Evolutionary conservation across 2,113 vertebrate genomes (phyloP), one percentile per base, ranked within the genome.

Genomic region (Axis porcinus): DNA sequence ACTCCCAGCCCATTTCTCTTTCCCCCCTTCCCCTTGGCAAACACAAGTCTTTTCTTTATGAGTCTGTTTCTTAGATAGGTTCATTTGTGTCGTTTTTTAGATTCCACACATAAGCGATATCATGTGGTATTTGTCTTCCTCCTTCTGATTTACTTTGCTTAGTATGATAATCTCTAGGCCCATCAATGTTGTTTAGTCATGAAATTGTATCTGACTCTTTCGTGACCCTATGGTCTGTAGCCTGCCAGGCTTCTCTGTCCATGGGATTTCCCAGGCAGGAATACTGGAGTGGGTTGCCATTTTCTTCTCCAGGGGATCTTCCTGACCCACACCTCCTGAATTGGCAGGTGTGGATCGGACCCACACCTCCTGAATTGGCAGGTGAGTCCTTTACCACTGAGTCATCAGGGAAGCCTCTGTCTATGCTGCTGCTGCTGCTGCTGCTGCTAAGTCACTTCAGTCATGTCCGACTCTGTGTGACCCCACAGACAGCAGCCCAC

Each of bases 381-480:
- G n/a, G 67, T 2, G 2, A 70, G 67, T 70, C n/a, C n/a, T 70
- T 70, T 70, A 70, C 67, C n/a, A 70, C 9, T 70, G 67, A 70
- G 21, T 70, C 10, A 40, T 70, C n/a, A 70, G 10, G n/a, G 67
- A 70, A 36, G 67, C 67, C n/a, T 40, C n/a, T 23, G 9, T 36
- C 17, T 36, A 5, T 40, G 47, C 3, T n/a, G 30, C 6, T 16
- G 62, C 33, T n/a, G 30, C 6, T 16, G 62, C 33, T n/a, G 33
- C 62, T 67, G 62, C 62, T 36, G 33, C 64, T 67, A 67, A 67
- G 33, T 67, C 4, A 4, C 64, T 36, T 67, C 8, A 67, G 64
- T 67, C 0, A 0, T 36, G 17, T 67, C 64, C 4, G 0, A 36
- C 33, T 67, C 33, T 19, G 33, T 36, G 64, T 0, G 9, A 67